Conservation (phyloP, 2,888 invertebrate genomes). For the Drosophila leonis region DNA sequence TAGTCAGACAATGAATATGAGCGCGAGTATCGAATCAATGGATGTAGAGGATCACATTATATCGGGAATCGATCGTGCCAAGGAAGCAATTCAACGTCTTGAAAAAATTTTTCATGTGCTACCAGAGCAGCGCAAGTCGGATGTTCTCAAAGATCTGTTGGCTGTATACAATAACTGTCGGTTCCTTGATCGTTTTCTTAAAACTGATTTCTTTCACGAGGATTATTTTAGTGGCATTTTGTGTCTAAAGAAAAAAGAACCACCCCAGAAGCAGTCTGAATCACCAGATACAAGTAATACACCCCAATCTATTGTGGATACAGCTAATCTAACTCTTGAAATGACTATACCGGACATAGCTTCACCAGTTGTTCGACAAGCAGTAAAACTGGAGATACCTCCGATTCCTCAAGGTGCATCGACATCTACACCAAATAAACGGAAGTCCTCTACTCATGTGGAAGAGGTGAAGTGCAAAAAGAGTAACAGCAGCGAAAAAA, state of each 20-base stretch:
- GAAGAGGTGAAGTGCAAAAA: conserved; percentile 69
- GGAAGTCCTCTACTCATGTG: conserved; percentile 63
- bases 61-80: conserved; percentile 91
- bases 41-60: conserved; percentile 89
- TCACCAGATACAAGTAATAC: not conserved
- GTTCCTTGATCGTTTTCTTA: conserved; percentile 93
- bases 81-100: conserved; percentile 90
- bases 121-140: conserved; percentile 91
- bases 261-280: not conserved
- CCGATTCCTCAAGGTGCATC: conserved; percentile 16
- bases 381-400: conserved; percentile 10
- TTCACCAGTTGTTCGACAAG: not conserved
- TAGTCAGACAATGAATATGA: conserved; percentile 79
- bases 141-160: conserved; percentile 92
- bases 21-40: conserved; percentile 68
- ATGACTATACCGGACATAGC: conserved; percentile 1
- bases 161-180: conserved; percentile 94
- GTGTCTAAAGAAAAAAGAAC: conserved; percentile 85
- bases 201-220: conserved; percentile 94
- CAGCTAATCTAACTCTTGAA: not conserved
- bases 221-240: conserved; percentile 92
- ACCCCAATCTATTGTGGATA: not conserved
- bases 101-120: conserved; percentile 93
- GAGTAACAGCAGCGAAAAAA: conserved; percentile 43
- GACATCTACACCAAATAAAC: conserved; percentile 66